These are phyloP conservation scores for Peromyscus eremicus DNA, from an alignment of 2,797 vertebrate species.

Conservation along the genomic window DNA sequence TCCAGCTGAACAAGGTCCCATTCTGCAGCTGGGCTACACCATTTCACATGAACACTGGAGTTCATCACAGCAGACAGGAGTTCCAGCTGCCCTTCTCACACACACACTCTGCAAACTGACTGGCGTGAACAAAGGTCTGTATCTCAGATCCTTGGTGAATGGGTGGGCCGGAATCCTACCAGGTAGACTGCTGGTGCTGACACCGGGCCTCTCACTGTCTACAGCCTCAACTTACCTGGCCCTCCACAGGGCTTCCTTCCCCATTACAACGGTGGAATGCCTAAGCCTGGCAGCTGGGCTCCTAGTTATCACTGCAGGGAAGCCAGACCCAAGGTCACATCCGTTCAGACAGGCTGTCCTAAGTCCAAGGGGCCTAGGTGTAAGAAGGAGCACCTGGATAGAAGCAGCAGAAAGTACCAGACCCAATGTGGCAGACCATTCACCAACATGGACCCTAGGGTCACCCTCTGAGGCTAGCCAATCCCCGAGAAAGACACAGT, in stretches of 20 bases:
- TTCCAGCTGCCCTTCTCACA: not conserved
- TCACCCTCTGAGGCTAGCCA: not conserved
- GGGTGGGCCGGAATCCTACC: not conserved
- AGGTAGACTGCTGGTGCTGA: not conserved
- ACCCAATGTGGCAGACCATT: rapidly evolving
- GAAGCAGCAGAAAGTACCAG: not conserved
- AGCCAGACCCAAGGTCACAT: not conserved
- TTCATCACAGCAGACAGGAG: not conserved
- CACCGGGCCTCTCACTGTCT: not conserved
- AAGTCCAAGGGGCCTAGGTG: rapidly evolving
- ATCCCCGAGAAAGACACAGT: not conserved
- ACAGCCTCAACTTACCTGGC: not conserved
- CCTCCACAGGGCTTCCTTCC: not conserved
- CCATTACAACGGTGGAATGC: not conserved
- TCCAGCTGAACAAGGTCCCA: rapidly evolving
- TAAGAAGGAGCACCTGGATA: not conserved
- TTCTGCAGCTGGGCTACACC: not conserved
- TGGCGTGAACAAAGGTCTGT: rapidly evolving
- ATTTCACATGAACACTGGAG: no score
- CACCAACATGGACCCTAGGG: no score
- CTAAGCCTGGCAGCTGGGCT: not conserved
- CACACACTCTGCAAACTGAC: not conserved
- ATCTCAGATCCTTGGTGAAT: not conserved
- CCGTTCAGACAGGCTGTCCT: not conserved
- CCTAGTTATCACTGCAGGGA: not conserved